phyloP scores from a whole-genome alignment of 1,140 invertebrate species.

The Samia ricini region DNA sequence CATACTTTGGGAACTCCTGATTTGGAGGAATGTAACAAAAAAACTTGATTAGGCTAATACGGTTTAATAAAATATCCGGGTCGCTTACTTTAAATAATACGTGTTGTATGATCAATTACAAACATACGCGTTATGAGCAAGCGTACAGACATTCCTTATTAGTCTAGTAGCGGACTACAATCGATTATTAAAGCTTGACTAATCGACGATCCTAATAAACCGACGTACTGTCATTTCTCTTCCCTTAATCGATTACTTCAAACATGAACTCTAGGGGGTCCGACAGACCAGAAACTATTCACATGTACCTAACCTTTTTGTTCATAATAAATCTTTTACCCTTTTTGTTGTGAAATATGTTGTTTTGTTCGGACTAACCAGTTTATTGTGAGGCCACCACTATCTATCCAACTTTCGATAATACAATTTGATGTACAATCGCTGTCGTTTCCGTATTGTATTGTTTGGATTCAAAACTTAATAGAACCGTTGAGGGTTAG shows the following conservation, averaged over 20 bases:
- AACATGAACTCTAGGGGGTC: slow-evolving; percentile 70
- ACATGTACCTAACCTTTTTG: slow-evolving; percentile 40
- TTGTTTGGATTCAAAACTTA: slow-evolving; percentile 40
- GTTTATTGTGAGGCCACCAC: slow-evolving; percentile 14
- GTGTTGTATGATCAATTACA: slow-evolving; percentile 1
- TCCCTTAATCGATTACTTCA: slow-evolving; percentile 74
- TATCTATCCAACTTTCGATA: slow-evolving; percentile 24
- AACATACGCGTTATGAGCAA: slow-evolving; percentile 37
- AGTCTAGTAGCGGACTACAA: slow-evolving; percentile 66
- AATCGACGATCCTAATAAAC: slow-evolving; percentile 61
- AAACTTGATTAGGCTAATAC: not conserved
- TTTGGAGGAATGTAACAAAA: not conserved
- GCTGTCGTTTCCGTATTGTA: slow-evolving; percentile 39
- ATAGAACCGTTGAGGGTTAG: slow-evolving; percentile 39
- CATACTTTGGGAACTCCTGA: too few species aligned
- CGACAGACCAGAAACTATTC: slow-evolving; percentile 40
- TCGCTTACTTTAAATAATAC: not conserved
- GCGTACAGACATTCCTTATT: slow-evolving; percentile 57
- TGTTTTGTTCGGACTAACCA: slow-evolving; percentile 15
- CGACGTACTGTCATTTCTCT: slow-evolving; percentile 75
- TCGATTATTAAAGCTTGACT: slow-evolving; percentile 74
- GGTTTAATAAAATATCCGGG: not conserved
- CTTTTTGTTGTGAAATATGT: slow-evolving; percentile 39
- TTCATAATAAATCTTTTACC: slow-evolving; percentile 54
- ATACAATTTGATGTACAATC: slow-evolving; percentile 44